Evolutionary conservation across 2,797 vertebrate genomes (phyloP), one percentile per base, ranked within the genome.

Genomic region (Nothura maculosa): DNA sequence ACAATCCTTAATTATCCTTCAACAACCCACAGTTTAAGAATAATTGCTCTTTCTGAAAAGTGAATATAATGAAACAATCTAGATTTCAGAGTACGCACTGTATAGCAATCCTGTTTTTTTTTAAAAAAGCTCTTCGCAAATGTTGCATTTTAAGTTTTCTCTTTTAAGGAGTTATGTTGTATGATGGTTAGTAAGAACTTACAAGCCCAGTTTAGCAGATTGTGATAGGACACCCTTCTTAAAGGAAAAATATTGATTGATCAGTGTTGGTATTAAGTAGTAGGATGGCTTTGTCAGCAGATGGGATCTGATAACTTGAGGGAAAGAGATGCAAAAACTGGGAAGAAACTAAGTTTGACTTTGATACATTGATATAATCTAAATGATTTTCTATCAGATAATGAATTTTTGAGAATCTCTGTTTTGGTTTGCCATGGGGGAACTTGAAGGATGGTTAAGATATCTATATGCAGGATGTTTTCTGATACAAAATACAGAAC

Each of bases 1-100:
- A 76, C 32, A 30, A 77, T 92, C 60, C 75, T 85, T 92, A 92
- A 89, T 95, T 77, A 85, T 69, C 34, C 22, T 90, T 76, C 81
- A 45, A 15, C 64, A 80, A 63, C 69, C 76, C 64, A 72, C 52
- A 67, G 47, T 77, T 63, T 27, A 77, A 77, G 74, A 91, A 83
- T 73, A 91, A 76, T 52, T 77, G 54, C 66, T 73, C 47, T 87
- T 91, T 91, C 55, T 80, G 66, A 24, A 67, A 87, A 89, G 64
- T 32, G 38, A 73, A 11, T 24, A 9, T 85, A 82, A 73, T 73
- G 54, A 91, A 57, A 20, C 47, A 75, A 58, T 80, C 13, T 36
- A 67, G 61, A 91, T 58, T 42, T 60, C 20, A 1, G 40, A 27
- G 21, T 40, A 48, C 28, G 34, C 25, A 18, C 72, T 66, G 2